Conservation (phyloP, 2,113 vertebrate species). For the Zosterops pallidus region DNA sequence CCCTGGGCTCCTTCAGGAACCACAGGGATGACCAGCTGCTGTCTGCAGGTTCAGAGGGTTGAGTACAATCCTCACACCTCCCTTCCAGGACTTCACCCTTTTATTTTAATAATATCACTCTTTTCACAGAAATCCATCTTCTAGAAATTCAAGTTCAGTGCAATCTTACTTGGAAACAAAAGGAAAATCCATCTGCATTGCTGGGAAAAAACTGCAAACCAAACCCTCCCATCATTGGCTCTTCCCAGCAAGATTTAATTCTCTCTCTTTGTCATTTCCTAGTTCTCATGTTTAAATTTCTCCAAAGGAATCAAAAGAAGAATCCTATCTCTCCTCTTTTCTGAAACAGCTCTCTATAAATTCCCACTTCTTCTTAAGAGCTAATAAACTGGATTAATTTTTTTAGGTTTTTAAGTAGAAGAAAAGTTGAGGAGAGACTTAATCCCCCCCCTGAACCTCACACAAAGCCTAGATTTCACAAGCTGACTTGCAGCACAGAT, state of each 20-base stretch:
- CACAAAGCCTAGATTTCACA: background rate
- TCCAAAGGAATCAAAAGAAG: background rate
- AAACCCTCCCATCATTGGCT: background rate
- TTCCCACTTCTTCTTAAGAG: background rate
- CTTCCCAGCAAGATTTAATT: background rate
- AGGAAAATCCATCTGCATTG: background rate
- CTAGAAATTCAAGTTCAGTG: background rate
- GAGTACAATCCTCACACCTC: background rate
- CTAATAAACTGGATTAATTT: background rate
- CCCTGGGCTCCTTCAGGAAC: background rate
- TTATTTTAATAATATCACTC: background rate
- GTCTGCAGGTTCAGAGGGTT: background rate
- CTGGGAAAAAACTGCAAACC: background rate
- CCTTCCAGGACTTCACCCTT: background rate
- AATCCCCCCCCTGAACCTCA: background rate
- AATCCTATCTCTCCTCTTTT: background rate
- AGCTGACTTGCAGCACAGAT: background rate
- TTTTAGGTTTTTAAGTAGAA: background rate
- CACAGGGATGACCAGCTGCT: background rate
- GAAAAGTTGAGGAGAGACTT: background rate
- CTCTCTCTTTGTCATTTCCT: background rate
- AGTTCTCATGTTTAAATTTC: background rate
- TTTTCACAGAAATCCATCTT: background rate
- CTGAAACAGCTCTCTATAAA: background rate
- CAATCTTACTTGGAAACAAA: background rate